Evolutionary conservation across 2,797 vertebrate species (phyloP).

Genomic region (Schizopygopsis malacanthus): DNA sequence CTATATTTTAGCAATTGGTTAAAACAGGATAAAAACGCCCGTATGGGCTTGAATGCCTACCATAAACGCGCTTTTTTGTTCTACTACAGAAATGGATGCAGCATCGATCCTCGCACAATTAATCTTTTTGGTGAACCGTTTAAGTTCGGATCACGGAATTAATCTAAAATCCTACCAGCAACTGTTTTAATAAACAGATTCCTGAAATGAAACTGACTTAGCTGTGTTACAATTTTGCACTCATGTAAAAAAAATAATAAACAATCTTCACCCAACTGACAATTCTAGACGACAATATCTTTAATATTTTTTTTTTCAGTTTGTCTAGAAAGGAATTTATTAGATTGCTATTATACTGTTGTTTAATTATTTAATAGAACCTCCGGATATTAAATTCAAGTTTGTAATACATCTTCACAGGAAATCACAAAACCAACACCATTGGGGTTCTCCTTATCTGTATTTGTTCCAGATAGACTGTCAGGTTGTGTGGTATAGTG

Average conservation of each 20-base stretch:
- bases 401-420: background rate
- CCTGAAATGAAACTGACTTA: too few relatives aligned
- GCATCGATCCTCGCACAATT: background rate
- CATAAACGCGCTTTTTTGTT: background rate
- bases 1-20: background rate
- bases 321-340: too few relatives aligned
- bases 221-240: too few relatives aligned
- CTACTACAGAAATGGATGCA: background rate
- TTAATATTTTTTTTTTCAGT: too few relatives aligned
- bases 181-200: background rate
- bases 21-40: background rate
- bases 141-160: background rate
- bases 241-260: too few relatives aligned
- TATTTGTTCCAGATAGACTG: too few relatives aligned
- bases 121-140: background rate
- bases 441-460: background rate
- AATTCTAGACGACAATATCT: too few relatives aligned
- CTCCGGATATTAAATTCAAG: too few relatives aligned
- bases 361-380: background rate
- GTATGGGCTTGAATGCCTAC: background rate
- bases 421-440: background rate
- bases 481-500: too few relatives aligned
- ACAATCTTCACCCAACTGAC: too few relatives aligned
- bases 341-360: background rate
- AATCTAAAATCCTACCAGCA: too few relatives aligned